Conservation (phyloP, 2,113 vertebrate genomes). For the Thamnaconus septentrionalis region DNA sequence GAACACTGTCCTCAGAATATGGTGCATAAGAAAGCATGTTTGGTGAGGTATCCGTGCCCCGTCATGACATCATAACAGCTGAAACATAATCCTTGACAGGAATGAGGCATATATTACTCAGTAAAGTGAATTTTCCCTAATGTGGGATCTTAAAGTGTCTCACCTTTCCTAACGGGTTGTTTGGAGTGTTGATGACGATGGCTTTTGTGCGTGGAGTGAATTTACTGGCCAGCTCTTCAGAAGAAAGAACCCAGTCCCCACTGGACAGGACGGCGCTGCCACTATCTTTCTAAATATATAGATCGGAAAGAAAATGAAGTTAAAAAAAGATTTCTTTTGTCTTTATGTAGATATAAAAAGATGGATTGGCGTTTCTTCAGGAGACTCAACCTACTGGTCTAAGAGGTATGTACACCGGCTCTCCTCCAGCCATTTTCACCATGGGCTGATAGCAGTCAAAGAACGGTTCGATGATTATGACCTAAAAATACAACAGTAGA, state of each 20-base stretch:
- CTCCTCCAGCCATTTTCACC: constrained; percentile 90
- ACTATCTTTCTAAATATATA: constrained; percentile 67
- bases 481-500: constrained; percentile 69
- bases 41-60: no score
- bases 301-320: background rate
- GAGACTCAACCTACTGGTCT: constrained; percentile 79
- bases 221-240: constrained; percentile 85
- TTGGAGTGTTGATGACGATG: constrained; percentile 91
- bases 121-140: no score
- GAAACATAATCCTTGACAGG: no score
- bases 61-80: no score
- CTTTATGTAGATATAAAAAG: background rate
- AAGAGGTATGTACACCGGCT: constrained; percentile 82
- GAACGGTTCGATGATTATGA: constrained; percentile 93
- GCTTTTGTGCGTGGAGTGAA: constrained; percentile 86
- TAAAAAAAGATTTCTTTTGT: background rate
- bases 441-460: constrained; percentile 95
- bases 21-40: no score
- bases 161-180: constrained; percentile 96
- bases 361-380: no score
- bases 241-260: constrained; percentile 85
- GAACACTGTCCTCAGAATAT: no score
- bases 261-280: constrained; percentile 73
- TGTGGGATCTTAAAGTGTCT: constrained; percentile 4
- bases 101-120: no score